Base-by-base conservation (phyloP, 1,140 invertebrate genomes). In the Drosophila pectinifera region DNA sequence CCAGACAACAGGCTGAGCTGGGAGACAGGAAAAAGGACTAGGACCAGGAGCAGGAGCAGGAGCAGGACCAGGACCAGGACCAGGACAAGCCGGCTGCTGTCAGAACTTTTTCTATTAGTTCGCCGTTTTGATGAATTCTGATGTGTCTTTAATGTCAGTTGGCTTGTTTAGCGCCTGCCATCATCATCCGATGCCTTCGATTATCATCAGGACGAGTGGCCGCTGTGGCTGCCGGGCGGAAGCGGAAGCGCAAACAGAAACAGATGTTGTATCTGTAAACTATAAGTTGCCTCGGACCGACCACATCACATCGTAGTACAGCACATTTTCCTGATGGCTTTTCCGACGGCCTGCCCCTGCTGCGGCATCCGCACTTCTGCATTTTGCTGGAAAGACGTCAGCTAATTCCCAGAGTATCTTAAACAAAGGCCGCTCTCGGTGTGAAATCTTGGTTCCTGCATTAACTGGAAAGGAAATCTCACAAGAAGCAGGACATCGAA, bases 81-180 rank as follows among this genome's bases (percentile, higher is more conserved):
- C 20, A 31, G 39, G n/a, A n/a, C n/a, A n/a, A 24, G 45, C 34
- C 48, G 67, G 67, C 73, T 75, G 73, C 53, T 67, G 61, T 42
- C 59, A 62, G 34, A 86, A 86, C 83, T 86, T 86, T 86, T 83
- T 76, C 82, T 86, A 86, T 86, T 86, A 86, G 75, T 82, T 73
- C 14, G 58, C 46, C 68, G 78, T 62, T 79, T 53, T 88, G 84
- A 86, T 83, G 81, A 76, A 88, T 86, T 83, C 82, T 86, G 82
- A 86, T 86, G 82, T 58, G 75, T 89, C 82, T 86, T 86, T 86
- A 76, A 86, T 86, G 72, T 76, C 75, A 82, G 55, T 86, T 86
- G 11, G 57, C 48, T 59, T 77, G 58, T 59, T 43, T 42, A 62
- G 49, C 54, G 41, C 42, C 63, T 39, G 18, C 34, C 41, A 36